These are phyloP conservation scores for Gonocerus acuteangulatus DNA, from an alignment of 2,888 invertebrate species.

Conservation along the genomic window DNA sequence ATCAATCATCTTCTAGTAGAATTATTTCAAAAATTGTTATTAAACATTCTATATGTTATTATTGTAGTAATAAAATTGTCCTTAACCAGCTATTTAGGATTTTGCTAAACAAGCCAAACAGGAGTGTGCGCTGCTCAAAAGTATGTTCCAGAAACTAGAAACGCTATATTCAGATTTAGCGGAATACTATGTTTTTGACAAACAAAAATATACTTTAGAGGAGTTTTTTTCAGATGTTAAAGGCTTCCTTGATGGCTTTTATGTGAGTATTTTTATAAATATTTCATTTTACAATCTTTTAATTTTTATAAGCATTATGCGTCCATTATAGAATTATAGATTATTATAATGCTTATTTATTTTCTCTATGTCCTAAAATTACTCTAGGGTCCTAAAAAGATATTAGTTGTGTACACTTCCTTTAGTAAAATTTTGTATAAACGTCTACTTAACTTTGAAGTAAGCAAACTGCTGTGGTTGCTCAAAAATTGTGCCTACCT, in stretches of 20 bases:
- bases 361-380: too few relatives aligned
- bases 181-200: conserved; percentile 87
- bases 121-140: conserved; percentile 79
- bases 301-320: not conserved
- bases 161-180: conserved; percentile 72
- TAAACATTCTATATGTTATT: too few relatives aligned
- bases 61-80: not conserved
- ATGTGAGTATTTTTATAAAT: conserved; percentile 61
- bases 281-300: not conserved
- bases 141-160: conserved; percentile 92
- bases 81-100: conserved; percentile 43
- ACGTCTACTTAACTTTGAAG: too few relatives aligned
- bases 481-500: too few relatives aligned
- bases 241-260: conserved; percentile 85
- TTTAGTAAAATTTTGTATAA: too few relatives aligned
- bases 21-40: too few relatives aligned
- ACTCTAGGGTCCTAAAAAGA: too few relatives aligned
- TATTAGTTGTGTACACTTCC: too few relatives aligned
- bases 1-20: too few relatives aligned
- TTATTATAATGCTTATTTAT: too few relatives aligned
- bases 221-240: conserved; percentile 94
- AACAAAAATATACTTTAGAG: conserved; percentile 85
- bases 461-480: too few relatives aligned
- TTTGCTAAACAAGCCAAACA: conserved; percentile 75
- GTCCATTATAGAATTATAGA: too few relatives aligned